These are phyloP conservation scores for Deilephila elpenor DNA, from an alignment of 2,888 invertebrate genomes.

Conservation along the genomic window DNA sequence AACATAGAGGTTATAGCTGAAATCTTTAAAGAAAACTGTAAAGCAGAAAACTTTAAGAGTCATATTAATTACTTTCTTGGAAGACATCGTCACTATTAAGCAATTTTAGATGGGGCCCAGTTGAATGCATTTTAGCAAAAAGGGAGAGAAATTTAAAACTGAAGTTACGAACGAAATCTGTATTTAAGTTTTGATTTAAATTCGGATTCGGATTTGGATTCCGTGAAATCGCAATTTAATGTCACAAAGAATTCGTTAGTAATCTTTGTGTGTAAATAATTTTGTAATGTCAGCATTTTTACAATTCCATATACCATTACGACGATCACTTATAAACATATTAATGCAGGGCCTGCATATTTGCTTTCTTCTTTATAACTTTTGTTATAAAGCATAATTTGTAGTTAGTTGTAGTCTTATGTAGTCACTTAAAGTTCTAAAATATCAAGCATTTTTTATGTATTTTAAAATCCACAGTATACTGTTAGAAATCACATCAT, in stretches of 20 bases:
- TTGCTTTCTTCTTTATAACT: too few relatives aligned
- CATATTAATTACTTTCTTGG: slow-evolving; percentile 14
- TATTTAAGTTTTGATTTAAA: neutral
- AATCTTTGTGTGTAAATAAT: too few relatives aligned
- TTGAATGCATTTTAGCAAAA: neutral
- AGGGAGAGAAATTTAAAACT: neutral
- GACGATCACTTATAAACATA: too few relatives aligned
- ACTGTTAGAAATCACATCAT: too few relatives aligned
- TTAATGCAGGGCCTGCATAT: too few relatives aligned
- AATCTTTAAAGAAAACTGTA: neutral
- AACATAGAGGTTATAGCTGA: neutral
- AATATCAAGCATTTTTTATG: too few relatives aligned
- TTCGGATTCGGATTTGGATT: neutral
- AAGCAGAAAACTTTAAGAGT: neutral
- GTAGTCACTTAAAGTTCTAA: too few relatives aligned
- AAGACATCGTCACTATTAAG: neutral
- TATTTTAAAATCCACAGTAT: too few relatives aligned
- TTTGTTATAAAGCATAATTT: too few relatives aligned
- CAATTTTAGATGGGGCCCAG: neutral
- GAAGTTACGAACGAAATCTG: neutral
- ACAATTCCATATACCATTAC: too few relatives aligned
- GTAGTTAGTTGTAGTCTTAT: too few relatives aligned
- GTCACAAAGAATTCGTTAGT: neutral
- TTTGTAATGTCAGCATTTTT: too few relatives aligned
- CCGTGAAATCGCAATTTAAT: neutral